Base-by-base conservation (phyloP, 2,888 invertebrate genomes). In the Norana najaformis region DNA sequence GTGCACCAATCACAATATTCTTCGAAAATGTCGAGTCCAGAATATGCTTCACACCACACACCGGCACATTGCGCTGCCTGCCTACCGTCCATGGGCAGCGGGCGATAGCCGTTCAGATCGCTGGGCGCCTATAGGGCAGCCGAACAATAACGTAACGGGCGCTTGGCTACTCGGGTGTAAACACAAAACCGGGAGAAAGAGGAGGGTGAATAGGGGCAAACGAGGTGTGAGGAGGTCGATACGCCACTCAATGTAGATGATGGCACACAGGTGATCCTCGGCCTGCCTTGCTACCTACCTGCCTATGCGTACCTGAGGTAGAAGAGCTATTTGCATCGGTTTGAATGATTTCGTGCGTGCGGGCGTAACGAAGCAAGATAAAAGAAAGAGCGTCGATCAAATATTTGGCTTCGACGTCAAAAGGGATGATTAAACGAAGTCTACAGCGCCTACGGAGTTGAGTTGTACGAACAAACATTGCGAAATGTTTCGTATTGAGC, bases 211-310 rank as follows among this genome's bases (percentile, higher is more conserved):
- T 30, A 16, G 16, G 69, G 16, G n/a, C 41, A 41, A 41, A 16
- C 41, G 69, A 8, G n/a, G 30, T 8, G 69, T 30, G 5, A 8
- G n/a, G 69, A 30, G 11, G 69, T 30, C 69, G 69, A n/a, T 69
- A 69, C 30, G 69, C 69, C n/a, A 69, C 69, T 69, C 69, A 69
- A 30, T n/a, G n/a, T 69, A n/a, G n/a, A 69, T 69, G 69, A 69
- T 69, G 69, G 69, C n/a, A 69, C n/a, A n/a, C n/a, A 5, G 30
- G 30, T 69, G 69, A 69, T 69, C n/a, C n/a, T n/a, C n/a, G n/a
- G 69, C 69, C 69, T 69, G 23, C n/a, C n/a, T n/a, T n/a, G n/a
- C n/a, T 69, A 69, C 69, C 69, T 69, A n/a, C 69, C 69, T n/a
- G n/a, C 69, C 30, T 69, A n/a, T 69, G 69, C n/a, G 30, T n/a